Percentiles rank a stretch among this genome's conserved stretches.
Conservation (phyloP, 2,113 vertebrate genomes). For the Meles meles region DNA sequence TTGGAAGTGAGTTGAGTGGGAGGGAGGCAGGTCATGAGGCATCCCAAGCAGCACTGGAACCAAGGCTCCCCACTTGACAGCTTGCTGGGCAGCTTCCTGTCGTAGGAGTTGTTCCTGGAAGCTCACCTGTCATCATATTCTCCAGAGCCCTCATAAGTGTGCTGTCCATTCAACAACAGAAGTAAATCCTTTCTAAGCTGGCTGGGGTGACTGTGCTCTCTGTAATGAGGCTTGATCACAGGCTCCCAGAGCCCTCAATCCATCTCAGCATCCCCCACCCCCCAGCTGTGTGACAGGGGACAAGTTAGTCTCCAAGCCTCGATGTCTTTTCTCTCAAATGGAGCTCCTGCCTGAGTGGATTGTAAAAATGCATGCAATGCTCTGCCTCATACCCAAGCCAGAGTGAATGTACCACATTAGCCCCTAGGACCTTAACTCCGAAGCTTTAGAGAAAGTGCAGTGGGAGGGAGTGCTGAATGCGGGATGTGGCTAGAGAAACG, state of each 20-base stretch:
- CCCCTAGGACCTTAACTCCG: not conserved
- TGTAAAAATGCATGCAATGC: too few species aligned
- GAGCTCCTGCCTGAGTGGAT: not conserved
- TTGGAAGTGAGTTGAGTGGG: not conserved
- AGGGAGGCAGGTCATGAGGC: not conserved
- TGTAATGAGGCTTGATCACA: too few species aligned
- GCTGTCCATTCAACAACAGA: too few species aligned
- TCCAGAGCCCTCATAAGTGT: not conserved
- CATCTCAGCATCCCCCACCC: not conserved
- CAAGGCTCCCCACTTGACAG: accelerated
- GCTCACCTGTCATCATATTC: not conserved
- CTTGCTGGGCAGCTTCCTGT: too few species aligned
- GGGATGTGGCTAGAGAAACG: accelerated
- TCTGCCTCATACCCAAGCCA: not conserved
- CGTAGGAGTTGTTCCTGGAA: not conserved
- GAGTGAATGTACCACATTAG: not conserved
- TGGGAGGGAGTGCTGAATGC: accelerated
- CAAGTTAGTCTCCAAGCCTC: not conserved
- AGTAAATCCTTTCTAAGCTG: not conserved
- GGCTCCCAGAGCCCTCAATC: not conserved
- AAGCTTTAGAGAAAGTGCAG: not conserved
- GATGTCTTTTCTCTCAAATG: not conserved
- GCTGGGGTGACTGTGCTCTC: not conserved
- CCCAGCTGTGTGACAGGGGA: not conserved
- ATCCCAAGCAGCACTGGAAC: not conserved